Base-by-base conservation (phyloP, 2,888 invertebrate genomes). In the Oligia latruncula region DNA sequence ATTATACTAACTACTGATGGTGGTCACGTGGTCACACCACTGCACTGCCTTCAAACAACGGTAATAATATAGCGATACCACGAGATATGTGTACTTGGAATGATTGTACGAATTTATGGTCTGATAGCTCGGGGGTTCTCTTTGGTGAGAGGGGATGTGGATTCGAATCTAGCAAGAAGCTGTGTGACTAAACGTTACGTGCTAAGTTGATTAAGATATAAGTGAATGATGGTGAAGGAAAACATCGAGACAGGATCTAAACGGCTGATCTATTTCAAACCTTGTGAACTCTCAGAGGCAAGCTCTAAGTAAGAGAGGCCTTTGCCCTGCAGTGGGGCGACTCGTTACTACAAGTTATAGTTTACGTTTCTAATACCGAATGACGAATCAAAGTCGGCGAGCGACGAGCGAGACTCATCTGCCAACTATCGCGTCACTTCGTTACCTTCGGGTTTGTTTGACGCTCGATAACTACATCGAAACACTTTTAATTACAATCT, bases 381-480 rank as follows among this genome's bases (percentile, higher is more conserved):
- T 68, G 80, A 68, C 68, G 43, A 20, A 55, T 20, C 80, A 64
- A 64, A 80, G 13, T 71, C 64, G n/a, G 20, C 6, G 35, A 52
- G 4, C 64, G n/a, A 15, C 6, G 35, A 52, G 4, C 35, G 2
- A 80, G 81, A 80, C 46, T 64, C 71, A 79, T 29, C 79, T 17
- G 23, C 13, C 55, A 52, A 62, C 55, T 40, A 49, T 78, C 20
- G 23, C 23, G 23, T 52, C 46, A 15, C 23, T 29, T 23, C 49
- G 8, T 35, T 8, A 43, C 49, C 20, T 29, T n/a, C 46, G 35
- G 3, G 29, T 23, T 62, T 46, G 62, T 46, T n/a, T 46, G 35
- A 20, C 35, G 71, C 20, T 55, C n/a, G 43, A 46, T 17, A 23
- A 23, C 58, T 58, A 40, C 62, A 71, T 15, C 43, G 4, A n/a